Evolutionary conservation across 2,113 vertebrate species (phyloP).

Genomic region (Scytalopus superciliaris): DNA sequence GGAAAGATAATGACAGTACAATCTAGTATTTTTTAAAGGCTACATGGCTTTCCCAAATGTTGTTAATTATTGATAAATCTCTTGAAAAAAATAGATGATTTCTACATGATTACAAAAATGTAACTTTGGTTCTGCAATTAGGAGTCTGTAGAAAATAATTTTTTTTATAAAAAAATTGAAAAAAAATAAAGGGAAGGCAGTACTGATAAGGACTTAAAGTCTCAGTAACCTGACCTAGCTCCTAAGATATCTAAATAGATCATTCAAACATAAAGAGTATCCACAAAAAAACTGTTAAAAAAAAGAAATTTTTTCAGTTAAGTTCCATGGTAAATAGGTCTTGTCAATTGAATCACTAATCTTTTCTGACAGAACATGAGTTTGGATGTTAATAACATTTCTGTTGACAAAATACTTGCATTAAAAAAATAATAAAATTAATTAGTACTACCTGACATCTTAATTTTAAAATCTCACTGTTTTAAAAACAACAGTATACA

Average conservation of each 20-base stretch:
- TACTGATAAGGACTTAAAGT: not conserved
- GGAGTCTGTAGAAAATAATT: not conserved
- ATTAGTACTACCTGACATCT: not conserved
- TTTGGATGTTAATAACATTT: not conserved
- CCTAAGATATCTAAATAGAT: not conserved
- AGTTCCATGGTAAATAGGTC: not conserved
- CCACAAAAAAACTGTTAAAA: not conserved
- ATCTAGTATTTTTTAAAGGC: not conserved
- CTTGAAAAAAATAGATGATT: not conserved
- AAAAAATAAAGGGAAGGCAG: accelerated
- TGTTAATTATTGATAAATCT: not conserved
- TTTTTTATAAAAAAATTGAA: not conserved
- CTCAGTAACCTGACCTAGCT: not conserved
- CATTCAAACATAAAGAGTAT: not conserved
- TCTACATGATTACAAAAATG: not conserved
- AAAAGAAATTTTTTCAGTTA: not conserved
- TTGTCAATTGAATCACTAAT: not conserved
- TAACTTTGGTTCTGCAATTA: not conserved
- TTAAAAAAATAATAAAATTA: not conserved
- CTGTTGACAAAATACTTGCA: not conserved
- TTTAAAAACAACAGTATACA: not conserved
- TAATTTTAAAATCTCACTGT: not conserved
- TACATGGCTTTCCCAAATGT: not conserved
- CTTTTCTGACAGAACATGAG: not conserved
- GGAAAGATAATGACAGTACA: not conserved